Percentiles rank a stretch among this genome's conserved stretches.
Evolutionary conservation across 2,888 invertebrate species (phyloP).

Genomic region (Idaea straminata): DNA sequence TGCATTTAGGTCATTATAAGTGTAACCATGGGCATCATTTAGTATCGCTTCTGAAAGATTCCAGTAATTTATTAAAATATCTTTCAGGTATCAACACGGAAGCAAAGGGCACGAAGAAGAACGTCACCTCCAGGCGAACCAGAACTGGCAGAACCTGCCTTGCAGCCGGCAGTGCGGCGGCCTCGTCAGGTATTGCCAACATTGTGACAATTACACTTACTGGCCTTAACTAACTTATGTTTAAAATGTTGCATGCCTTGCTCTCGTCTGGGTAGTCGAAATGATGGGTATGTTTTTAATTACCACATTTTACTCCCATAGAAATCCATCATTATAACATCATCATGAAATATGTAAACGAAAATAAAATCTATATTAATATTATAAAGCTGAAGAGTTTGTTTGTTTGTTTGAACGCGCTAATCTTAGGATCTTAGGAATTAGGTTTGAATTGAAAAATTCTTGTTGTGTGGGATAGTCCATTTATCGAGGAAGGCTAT

Average conservation of each 20-base stretch:
- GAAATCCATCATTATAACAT: not conserved
- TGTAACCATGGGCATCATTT: too few species aligned
- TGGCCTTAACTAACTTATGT: constrained; percentile 56
- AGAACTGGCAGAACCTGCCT: constrained; percentile 21
- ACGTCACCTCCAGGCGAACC: constrained; percentile 19
- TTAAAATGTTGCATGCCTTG: constrained; percentile 49
- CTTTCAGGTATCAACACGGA: constrained; percentile 20
- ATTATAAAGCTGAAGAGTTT: too few species aligned
- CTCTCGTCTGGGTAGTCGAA: constrained; percentile 44
- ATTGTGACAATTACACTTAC: constrained; percentile 45
- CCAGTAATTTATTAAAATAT: not conserved
- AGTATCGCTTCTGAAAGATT: too few species aligned
- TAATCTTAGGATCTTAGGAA: too few species aligned
- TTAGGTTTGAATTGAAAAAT: too few species aligned
- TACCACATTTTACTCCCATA: not conserved
- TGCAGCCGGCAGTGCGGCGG: constrained; percentile 69
- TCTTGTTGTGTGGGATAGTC: too few species aligned
- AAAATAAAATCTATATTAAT: too few species aligned
- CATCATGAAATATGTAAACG: too few species aligned
- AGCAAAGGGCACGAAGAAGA: constrained; percentile 24
- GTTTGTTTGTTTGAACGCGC: too few species aligned
- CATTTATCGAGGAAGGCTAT: too few species aligned
- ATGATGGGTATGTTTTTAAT: constrained; percentile 48
- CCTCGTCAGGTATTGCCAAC: constrained; percentile 68
- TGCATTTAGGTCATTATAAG: too few species aligned